Conservation (phyloP, 2,113 vertebrate genomes). For the Epinephelus cyanopodus region DNA sequence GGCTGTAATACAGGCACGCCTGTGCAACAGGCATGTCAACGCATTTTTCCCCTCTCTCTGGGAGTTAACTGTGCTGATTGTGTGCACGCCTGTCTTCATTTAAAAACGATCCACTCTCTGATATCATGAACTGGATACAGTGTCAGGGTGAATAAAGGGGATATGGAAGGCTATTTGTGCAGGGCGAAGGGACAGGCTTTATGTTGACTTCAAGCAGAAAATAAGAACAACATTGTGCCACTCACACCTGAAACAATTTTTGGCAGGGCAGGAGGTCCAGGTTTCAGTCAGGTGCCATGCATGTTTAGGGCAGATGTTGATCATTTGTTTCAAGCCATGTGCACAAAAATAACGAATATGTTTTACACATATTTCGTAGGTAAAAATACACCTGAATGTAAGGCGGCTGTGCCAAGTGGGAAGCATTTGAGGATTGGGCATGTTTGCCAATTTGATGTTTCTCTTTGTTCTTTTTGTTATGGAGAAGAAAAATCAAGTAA, state of each 20-base stretch:
- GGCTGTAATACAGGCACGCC: slow-evolving; percentile 22
- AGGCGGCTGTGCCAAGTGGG: background rate
- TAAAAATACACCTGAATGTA: background rate
- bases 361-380: background rate
- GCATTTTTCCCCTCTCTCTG: background rate
- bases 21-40: slow-evolving; percentile 73
- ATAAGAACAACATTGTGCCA: slow-evolving; percentile 2
- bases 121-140: background rate
- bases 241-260: background rate
- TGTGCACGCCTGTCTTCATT: background rate
- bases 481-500: no score
- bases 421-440: background rate
- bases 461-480: no score
- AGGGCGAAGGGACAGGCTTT: background rate
- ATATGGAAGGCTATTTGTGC: background rate
- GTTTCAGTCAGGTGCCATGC: background rate
- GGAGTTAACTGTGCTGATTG: slow-evolving; percentile 17
- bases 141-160: background rate
- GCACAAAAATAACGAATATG: background rate
- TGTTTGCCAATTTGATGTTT: background rate
- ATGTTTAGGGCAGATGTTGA: background rate
- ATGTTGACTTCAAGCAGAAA: background rate
- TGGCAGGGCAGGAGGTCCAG: background rate
- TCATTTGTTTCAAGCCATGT: background rate
- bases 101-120: background rate